Conservation (phyloP, 2,113 vertebrate genomes). For the Anser cygnoides region DNA sequence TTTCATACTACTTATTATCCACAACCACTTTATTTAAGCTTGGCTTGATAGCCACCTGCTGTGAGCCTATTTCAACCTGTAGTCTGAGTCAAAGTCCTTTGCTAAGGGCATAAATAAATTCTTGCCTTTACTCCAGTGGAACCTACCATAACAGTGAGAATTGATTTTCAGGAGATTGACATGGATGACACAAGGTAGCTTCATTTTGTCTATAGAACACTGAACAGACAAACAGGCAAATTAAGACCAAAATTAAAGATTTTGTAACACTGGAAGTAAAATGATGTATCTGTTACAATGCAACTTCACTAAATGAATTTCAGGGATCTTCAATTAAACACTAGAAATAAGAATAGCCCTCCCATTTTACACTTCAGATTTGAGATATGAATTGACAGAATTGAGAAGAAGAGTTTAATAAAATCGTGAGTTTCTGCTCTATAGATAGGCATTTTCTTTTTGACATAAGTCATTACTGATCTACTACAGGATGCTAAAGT, state of each 20-base stretch:
- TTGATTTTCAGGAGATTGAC: not conserved
- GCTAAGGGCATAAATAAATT: not conserved
- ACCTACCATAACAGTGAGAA: not conserved
- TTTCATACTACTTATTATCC: not conserved
- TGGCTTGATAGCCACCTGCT: not conserved
- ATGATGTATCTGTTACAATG: rapidly evolving
- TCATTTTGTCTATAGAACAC: not conserved
- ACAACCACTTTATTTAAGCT: not conserved
- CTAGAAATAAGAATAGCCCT: not conserved
- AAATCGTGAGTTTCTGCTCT: not conserved
- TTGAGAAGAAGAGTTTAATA: not conserved
- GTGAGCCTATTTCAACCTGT: not conserved
- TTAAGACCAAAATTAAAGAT: not conserved
- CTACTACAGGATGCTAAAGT: not conserved
- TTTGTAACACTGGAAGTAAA: not conserved
- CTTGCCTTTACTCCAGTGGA: not conserved
- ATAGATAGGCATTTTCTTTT: not conserved
- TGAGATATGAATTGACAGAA: not conserved
- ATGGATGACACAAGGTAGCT: not conserved
- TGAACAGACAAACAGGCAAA: not conserved
- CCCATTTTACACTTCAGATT: not conserved
- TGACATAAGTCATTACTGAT: not conserved
- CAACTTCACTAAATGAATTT: not conserved
- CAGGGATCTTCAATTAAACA: not conserved
- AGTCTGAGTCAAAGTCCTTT: not conserved